Base-by-base conservation (phyloP, 2,888 invertebrate species). In the Drosophila parthenogenetica region DNA sequence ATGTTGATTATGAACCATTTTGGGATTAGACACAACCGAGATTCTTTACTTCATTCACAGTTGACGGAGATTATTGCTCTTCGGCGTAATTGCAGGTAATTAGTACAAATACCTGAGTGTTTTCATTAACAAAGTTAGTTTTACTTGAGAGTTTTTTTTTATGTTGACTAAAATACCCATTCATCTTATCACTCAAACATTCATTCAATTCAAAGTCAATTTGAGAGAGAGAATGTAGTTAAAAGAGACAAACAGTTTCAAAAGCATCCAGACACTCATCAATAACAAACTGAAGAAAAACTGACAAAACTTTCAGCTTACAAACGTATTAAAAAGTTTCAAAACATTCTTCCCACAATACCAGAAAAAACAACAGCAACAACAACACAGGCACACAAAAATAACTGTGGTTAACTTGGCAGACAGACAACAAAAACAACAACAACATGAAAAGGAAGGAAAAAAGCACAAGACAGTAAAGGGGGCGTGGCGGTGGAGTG, bases 351-450 rank as follows among this genome's bases (percentile, higher is more conserved):
- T 16, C n/a, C 39, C 54, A 67, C 54, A 40, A 39, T 14, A 35
- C 29, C 43, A 14, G 25, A 10, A 71, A 53, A n/a, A 40, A 32
- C 50, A 32, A 39, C 29, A 75, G 43, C 49, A 57, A 74, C 59
- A 70, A 60, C 48, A 72, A 16, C 50, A 73, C 69, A 50, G 67
- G 17, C 60, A 70, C 54, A 61, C 59, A 60, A 54, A 71, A 80
- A 72, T 69, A 69, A 65, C 77, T 77, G 77, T 77, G 77, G 77
- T 69, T 77, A 77, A 77, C 77, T 77, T 79, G 40, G 45, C 69
- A 76, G 79, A 76, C 76, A 79, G 61, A 60, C 60, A 65, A 74
- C 42, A 79, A 79, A 46, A 79, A 74, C 19, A 58, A 48, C 19
- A 58, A 48, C 11, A 32, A 50, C 35, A 46, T 35, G 8, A 37